Conservation (phyloP, 30 jellyfish, hydroid and myxozoan genomes). For the Pelagia noctiluca region DNA sequence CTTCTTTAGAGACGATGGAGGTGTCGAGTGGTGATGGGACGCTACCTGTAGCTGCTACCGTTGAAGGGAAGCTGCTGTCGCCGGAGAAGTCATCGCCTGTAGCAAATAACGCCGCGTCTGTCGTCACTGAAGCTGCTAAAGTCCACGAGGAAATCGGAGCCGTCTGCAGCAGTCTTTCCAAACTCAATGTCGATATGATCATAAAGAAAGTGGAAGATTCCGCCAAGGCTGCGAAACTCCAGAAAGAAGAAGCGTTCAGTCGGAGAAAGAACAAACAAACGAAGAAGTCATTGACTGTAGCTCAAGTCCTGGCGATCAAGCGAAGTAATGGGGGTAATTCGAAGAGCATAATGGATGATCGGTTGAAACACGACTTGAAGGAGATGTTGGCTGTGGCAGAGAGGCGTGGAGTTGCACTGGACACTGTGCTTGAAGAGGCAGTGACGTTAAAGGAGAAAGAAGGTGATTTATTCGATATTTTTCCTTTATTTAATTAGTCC, state of each 20-base stretch:
- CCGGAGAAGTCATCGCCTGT: no score
- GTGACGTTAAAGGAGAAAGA: conserved; percentile 36
- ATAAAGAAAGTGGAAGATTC: conserved; percentile 52
- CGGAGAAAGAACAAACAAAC: conserved; percentile 36
- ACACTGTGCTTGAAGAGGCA: conserved; percentile 56
- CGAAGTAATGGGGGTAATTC: conserved; percentile 42
- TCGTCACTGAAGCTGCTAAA: not conserved
- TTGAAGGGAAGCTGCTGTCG: not conserved
- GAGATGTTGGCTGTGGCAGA: conserved; percentile 50
- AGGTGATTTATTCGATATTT: not conserved
- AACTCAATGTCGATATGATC: conserved; percentile 39
- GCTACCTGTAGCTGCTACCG: no score
- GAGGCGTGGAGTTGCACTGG: conserved; percentile 43
- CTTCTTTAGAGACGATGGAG: no score
- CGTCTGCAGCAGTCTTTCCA: conserved; percentile 5
- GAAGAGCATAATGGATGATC: conserved; percentile 26
- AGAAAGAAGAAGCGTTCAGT: conserved; percentile 58
- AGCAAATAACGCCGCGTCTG: not conserved
- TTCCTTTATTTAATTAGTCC: no score
- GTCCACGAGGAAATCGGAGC: no score
- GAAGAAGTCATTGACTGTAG: conserved; percentile 69
- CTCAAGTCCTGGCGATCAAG: conserved; percentile 75
- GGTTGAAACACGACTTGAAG: conserved; percentile 46
- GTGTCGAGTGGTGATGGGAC: no score
- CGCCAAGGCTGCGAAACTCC: conserved; percentile 57